Base-by-base conservation (phyloP, 2,888 invertebrate genomes). In the Teleogryllus oceanicus region DNA sequence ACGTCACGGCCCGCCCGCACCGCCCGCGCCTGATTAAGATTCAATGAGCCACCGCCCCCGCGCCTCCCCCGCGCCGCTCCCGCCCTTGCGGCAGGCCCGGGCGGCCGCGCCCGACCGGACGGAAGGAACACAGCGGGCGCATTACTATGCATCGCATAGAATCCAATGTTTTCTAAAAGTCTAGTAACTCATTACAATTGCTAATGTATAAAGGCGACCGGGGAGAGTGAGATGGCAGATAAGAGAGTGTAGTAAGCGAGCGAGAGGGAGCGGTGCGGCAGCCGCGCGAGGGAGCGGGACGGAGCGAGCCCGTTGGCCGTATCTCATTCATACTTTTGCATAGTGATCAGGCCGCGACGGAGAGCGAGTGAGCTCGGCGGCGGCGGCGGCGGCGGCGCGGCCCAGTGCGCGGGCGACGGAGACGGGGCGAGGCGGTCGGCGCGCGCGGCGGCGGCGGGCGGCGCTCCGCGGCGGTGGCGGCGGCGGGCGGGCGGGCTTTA, bases 301-400 rank as follows among this genome's bases (percentile, higher is more conserved):
- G 18, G 75, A 16, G 50, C 37, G 78, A 20, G n/a, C 18, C 79
- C 80, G 80, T 81, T 79, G 79, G 82, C 82, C 83, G 87, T 88
- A 88, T 89, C 89, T 89, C 89, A 89, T 90, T 90, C 89, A 89
- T 89, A 89, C 89, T 89, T 89, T 89, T 89, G 88, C 89, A 89
- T 90, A 82, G 82, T 82, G 82, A 82, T 82, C 82, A 82, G 81
- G 76, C 80, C 78, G 49, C 76, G 79, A 78, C 78, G 24, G 81
- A 24, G 62, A 37, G 24, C 20, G 79, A 50, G 79, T 49, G 12
- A 50, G 78, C 37, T 37, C 37, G 37, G 37, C 62, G n/a, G 74
- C 13, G 20, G 51, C 13, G n/a, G 78, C n/a, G 78, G 74, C 21
- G 24, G 21, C 75, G 79, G 49, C n/a, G 79, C 49, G 79, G 37